Percentiles rank a stretch among this genome's conserved stretches.
Evolutionary conservation across 1,140 invertebrate species (phyloP).

Genomic region (Solen grandis): DNA sequence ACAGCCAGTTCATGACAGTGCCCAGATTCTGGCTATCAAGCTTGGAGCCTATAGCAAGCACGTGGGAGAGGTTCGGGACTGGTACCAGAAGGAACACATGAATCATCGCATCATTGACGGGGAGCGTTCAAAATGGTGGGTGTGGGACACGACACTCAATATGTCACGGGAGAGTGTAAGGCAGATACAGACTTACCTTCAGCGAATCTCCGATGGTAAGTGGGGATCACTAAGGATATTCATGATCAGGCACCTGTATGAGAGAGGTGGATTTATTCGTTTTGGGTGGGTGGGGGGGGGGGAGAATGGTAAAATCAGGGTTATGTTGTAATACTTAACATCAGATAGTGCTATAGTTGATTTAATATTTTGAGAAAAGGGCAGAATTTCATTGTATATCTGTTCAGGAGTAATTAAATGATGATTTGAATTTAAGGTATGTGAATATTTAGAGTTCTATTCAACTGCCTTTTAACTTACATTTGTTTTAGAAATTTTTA

Average conservation of each 20-base stretch:
- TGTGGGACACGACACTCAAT: conserved; percentile 76
- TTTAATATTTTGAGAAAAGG: too few relatives aligned
- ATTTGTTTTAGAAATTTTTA: too few relatives aligned
- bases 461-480: too few relatives aligned
- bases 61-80: conserved; percentile 71
- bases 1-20: conserved; percentile 77
- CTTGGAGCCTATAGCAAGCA: conserved; percentile 73
- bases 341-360: too few relatives aligned
- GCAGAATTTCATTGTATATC: too few relatives aligned
- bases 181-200: conserved; percentile 79
- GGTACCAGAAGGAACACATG: conserved; percentile 79
- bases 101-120: conserved; percentile 74
- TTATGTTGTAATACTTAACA: too few relatives aligned
- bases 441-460: too few relatives aligned
- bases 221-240: background rate
- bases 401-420: too few relatives aligned
- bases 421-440: too few relatives aligned
- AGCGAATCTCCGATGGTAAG: conserved; percentile 75
- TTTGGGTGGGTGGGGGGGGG: background rate
- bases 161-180: conserved; percentile 68
- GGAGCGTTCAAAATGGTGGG: conserved; percentile 79
- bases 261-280: background rate
- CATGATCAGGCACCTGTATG: background rate
- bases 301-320: background rate
- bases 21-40: conserved; percentile 77